Evolutionary conservation across 2,888 invertebrate species (phyloP), one percentile per base, ranked within the genome.

Genomic region (Drosophila monieri): DNA sequence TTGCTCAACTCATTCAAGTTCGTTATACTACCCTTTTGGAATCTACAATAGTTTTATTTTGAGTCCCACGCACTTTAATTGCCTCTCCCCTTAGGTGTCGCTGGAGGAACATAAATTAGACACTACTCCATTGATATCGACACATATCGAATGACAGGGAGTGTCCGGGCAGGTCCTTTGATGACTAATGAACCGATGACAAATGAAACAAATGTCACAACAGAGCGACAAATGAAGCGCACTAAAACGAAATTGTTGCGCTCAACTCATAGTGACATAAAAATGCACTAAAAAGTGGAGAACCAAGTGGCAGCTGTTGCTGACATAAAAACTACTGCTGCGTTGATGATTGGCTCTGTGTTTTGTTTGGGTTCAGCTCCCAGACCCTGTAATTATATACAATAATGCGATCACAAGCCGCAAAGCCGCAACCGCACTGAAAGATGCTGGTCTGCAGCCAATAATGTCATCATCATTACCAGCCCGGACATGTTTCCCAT

Each of bases 171-270:
- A 60, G 67, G 68, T 69, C 68, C 47, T 64, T 67, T 52, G 59
- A 61, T 85, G 85, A 84, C 74, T 83, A 85, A 85, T 85, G 85
- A 83, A 76, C 73, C 76, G 84, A 48, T 79, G 84, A 85, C 85
- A 85, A 85, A 84, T 84, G 79, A 79, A 76, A 46, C 52, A 46
- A 83, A 67, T 84, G 84, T 85, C 85, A 85, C 84, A 85, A 80
- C 67, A 80, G 46, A 74, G 73, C 73, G 74, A 72, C 80, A 78
- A 83, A 80, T 78, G 77, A 81, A 75, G 77, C 72, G 80, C 70
- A 77, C 75, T 78, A 72, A 74, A 56, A 73, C 64, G 66, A 49
- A 80, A 78, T 78, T 71, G 80, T 80, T 75, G 67, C 48, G 62
- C 68, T 53, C 78, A 57, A 69, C 66, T 74, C 74, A 78, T 66